These are phyloP conservation scores for Ennomos erosarius DNA, from an alignment of 2,888 invertebrate species.

Conservation along the genomic window DNA sequence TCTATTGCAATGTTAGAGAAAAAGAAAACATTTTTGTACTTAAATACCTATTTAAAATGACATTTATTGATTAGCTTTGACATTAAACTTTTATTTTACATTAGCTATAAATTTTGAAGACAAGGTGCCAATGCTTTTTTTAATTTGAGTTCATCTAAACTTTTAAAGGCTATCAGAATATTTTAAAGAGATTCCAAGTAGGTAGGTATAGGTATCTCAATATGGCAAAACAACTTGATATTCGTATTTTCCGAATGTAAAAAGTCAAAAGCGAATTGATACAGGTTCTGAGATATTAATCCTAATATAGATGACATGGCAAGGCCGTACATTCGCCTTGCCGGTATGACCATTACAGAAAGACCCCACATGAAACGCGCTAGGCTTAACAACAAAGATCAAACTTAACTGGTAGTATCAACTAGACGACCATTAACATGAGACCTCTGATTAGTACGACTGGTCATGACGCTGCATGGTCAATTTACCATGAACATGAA, in stretches of 20 bases:
- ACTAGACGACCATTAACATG: conserved; percentile 22
- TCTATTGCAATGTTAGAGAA: too few species aligned
- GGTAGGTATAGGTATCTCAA: conserved; percentile 1
- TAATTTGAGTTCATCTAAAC: too few species aligned
- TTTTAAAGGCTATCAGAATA: too few species aligned
- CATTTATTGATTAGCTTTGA: too few species aligned
- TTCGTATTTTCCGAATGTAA: conserved; percentile 21
- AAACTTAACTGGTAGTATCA: conserved; percentile 9
- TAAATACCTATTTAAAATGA: too few species aligned
- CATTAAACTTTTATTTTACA: too few species aligned
- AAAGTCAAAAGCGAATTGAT: conserved; percentile 21
- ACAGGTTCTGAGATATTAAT: conserved; percentile 40
- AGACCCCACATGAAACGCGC: conserved; percentile 7
- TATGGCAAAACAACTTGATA: conserved; percentile 19
- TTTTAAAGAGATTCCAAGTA: not conserved
- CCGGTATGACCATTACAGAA: conserved; percentile 25
- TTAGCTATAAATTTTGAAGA: too few species aligned
- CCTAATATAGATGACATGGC: conserved; percentile 46
- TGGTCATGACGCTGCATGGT: conserved; percentile 4
- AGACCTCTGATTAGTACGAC: conserved; percentile 34
- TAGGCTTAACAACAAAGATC: conserved; percentile 8
- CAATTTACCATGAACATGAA: conserved; percentile 8
- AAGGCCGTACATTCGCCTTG: conserved; percentile 63
- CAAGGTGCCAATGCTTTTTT: too few species aligned
- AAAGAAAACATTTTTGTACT: too few species aligned